Evolutionary conservation across 2,113 vertebrate genomes (phyloP).

Genomic region (Loxodonta africana): DNA sequence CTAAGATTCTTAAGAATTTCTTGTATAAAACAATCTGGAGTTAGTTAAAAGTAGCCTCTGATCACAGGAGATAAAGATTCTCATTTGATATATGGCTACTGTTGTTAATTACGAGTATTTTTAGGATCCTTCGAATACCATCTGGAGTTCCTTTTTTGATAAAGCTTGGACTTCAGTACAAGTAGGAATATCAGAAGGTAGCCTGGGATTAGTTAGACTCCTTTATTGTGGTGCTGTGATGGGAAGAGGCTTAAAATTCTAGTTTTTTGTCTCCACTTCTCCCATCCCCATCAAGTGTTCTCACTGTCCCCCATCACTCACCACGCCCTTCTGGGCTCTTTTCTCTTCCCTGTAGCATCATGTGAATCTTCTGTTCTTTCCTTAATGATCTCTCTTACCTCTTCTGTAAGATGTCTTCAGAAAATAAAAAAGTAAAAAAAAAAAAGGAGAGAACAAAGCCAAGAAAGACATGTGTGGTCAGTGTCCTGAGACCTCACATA

Average conservation of each 20-base stretch:
- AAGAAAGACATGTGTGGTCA: not conserved
- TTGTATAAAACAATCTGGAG: not conserved
- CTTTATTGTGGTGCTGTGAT: not conserved
- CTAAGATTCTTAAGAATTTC: constrained; percentile 24
- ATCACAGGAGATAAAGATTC: not conserved
- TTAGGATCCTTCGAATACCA: not conserved
- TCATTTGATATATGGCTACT: not conserved
- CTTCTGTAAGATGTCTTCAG: constrained; percentile 4
- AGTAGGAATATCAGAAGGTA: not conserved
- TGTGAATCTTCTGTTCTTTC: not conserved
- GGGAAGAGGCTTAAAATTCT: not conserved
- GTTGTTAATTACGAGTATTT: not conserved
- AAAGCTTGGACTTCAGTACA: not conserved
- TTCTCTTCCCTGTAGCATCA: not conserved
- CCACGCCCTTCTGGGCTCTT: not conserved
- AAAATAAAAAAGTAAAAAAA: constrained; percentile 4
- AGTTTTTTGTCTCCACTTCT: not conserved
- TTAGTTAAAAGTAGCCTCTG: constrained; percentile 27
- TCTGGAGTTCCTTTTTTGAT: not conserved
- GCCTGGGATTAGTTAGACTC: not conserved
- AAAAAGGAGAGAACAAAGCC: not conserved
- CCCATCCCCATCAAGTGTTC: not conserved
- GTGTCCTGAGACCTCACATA: not conserved
- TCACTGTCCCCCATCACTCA: not conserved
- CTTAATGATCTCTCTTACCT: not conserved